Base-by-base conservation (phyloP, 2,888 invertebrate genomes). In the Zaprionus lineosus region DNA sequence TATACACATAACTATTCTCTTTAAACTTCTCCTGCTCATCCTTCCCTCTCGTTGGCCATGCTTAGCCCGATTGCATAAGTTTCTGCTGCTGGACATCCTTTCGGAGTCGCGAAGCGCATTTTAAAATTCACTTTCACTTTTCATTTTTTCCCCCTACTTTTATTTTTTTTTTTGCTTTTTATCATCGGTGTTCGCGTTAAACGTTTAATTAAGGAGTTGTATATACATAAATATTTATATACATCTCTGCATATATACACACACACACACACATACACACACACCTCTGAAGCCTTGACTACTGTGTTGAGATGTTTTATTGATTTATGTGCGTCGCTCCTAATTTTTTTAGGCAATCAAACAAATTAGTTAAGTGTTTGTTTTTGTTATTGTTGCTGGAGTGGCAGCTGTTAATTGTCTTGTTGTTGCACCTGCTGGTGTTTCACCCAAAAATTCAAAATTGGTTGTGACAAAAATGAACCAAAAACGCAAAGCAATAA, bases 101-200 rank as follows among this genome's bases (percentile, higher is more conserved):
- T 15, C 71, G 43, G 29, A 11, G 15, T 11, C 9, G 51, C 37
- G 6, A 8, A 7, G 15, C 24, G 37, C 40, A 31, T 51, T 18
- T 31, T 7, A 36, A n/a, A 59, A 61, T 50, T 50, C 60, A 84
- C 81, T 81, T 81, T 81, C 81, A 84, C 81, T 81, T 84, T 81
- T 47, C 53, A 37, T 55, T 39, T 52, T 66, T 46, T 31, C 40
- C 29, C 43, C 39, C 33, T 33, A 43, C 24, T 33, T 28, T 3
- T 12, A 31, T 50, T n/a, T 33, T 52, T 39, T 11, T 47, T 41
- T 28, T 24, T 53, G 29, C 21, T 34, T 34, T 18, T 9, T 57
- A 18, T 26, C 26, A 29, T 44, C 66, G 53, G 12, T 31, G 18
- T 55, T 47, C 33, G 18, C 21, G 31, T 46, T 39, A 11, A 41